Evolutionary conservation across 2,888 invertebrate genomes (phyloP).

Genomic region (Hemicrepidius hirtus): DNA sequence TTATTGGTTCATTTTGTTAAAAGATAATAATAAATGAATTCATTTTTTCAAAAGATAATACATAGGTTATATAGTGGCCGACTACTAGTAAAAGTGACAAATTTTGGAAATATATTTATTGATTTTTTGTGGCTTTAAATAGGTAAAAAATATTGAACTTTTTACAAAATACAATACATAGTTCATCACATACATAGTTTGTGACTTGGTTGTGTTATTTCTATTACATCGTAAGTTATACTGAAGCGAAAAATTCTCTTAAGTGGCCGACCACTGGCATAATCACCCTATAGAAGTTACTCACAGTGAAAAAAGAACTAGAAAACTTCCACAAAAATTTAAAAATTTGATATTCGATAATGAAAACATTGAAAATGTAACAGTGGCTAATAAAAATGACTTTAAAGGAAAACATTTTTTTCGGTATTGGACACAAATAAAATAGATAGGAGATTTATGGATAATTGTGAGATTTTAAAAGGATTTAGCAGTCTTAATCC

Average conservation of each 20-base stretch:
- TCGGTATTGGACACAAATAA: too few relatives aligned
- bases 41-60: slow-evolving; percentile 3
- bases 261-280: slow-evolving; percentile 16
- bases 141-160: slow-evolving; percentile 1
- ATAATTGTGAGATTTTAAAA: too few relatives aligned
- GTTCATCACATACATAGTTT: slow-evolving; percentile 1
- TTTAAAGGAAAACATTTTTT: too few relatives aligned
- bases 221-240: slow-evolving; percentile 11
- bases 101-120: slow-evolving; percentile 14
- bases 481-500: too few relatives aligned
- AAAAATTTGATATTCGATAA: too few relatives aligned
- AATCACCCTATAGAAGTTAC: slow-evolving; percentile 16
- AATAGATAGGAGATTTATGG: too few relatives aligned
- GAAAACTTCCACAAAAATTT: too few relatives aligned
- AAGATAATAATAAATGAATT: slow-evolving; percentile 1
- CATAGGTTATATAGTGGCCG: slow-evolving; percentile 12
- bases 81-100: slow-evolving; percentile 18
- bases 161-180: background rate
- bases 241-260: slow-evolving; percentile 12
- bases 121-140: slow-evolving; percentile 2
- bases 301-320: too few relatives aligned
- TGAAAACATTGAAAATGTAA: too few relatives aligned
- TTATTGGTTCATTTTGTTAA: background rate
- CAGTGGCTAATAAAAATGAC: too few relatives aligned
- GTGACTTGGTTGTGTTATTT: slow-evolving; percentile 10